Percentiles rank a stretch among this genome's conserved stretches.
These are phyloP conservation scores for Lytechinus pictus DNA, from an alignment of 35 echinoderm and acorn worm species.

Conservation along the genomic window DNA sequence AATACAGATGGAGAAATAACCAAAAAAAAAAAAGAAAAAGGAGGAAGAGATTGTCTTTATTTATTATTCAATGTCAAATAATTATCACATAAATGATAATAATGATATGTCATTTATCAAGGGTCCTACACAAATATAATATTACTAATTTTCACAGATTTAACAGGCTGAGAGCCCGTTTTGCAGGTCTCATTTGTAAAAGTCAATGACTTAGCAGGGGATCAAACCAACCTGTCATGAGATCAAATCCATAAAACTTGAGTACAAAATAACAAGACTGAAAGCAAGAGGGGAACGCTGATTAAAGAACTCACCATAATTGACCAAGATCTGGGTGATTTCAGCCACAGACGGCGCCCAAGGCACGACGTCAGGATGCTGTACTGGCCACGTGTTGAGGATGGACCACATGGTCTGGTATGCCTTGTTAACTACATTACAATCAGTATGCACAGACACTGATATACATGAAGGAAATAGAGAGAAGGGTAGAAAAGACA, in stretches of 20 bases:
- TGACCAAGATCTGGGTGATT: constrained; percentile 10
- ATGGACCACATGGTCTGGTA: constrained; percentile 45
- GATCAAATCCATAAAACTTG: not conserved
- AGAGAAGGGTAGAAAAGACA: not conserved
- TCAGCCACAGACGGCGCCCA: constrained; percentile 3
- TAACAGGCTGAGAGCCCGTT: too few species aligned
- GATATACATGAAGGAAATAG: not conserved
- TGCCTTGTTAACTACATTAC: not conserved
- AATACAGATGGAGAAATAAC: too few species aligned
- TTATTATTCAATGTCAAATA: too few species aligned
- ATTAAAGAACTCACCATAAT: constrained; percentile 20
- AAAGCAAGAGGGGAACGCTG: not conserved
- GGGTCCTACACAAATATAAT: too few species aligned
- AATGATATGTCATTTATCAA: too few species aligned
- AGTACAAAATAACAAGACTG: not conserved
- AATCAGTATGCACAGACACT: constrained; percentile 38
- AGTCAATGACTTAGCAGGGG: too few species aligned
- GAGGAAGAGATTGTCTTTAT: too few species aligned
- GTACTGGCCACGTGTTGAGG: constrained; percentile 7
- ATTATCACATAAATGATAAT: too few species aligned
- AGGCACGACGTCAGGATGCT: not conserved
- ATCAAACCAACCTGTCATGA: not conserved
- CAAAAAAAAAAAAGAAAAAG: too few species aligned
- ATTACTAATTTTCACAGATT: too few species aligned
- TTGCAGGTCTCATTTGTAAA: too few species aligned